Evolutionary conservation across 1,140 invertebrate genomes (phyloP).

Genomic region (Lasioglossum baleicum): DNA sequence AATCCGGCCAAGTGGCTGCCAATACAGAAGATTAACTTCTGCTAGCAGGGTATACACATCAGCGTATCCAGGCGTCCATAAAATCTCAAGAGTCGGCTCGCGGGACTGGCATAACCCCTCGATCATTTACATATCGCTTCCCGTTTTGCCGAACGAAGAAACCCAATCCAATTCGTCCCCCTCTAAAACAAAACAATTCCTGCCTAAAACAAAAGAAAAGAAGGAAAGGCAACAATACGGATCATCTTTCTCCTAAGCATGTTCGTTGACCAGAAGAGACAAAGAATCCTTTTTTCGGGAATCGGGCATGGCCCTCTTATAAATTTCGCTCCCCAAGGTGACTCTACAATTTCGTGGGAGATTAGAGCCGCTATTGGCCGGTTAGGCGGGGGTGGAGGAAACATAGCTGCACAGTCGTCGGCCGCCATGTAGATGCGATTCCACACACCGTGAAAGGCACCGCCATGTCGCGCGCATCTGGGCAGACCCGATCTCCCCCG

Average conservation of each 20-base stretch:
- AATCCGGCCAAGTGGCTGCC: not conserved
- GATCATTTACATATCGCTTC: not conserved
- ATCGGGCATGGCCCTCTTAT: slow-evolving; percentile 46
- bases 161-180: not conserved
- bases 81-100: not conserved
- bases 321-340: slow-evolving; percentile 62
- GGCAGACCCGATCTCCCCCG: slow-evolving; percentile 51
- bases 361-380: slow-evolving; percentile 68
- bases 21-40: slow-evolving; percentile 6
- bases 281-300: not conserved
- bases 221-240: not conserved
- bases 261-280: not conserved
- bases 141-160: slow-evolving; percentile 1
- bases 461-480: slow-evolving; percentile 53
- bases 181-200: no score
- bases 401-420: slow-evolving; percentile 47
- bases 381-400: slow-evolving; percentile 53
- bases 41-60: not conserved
- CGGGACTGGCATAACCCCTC: not conserved
- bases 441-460: slow-evolving; percentile 59
- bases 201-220: not conserved
- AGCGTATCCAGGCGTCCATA: not conserved
- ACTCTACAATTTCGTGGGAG: slow-evolving; percentile 70
- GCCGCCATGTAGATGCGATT: slow-evolving; percentile 54
- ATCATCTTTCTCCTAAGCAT: slow-evolving; percentile 32